Evolutionary conservation across 1,140 invertebrate species (phyloP), one percentile per base, ranked within the genome.

Genomic region (Zaprionus davidi): DNA sequence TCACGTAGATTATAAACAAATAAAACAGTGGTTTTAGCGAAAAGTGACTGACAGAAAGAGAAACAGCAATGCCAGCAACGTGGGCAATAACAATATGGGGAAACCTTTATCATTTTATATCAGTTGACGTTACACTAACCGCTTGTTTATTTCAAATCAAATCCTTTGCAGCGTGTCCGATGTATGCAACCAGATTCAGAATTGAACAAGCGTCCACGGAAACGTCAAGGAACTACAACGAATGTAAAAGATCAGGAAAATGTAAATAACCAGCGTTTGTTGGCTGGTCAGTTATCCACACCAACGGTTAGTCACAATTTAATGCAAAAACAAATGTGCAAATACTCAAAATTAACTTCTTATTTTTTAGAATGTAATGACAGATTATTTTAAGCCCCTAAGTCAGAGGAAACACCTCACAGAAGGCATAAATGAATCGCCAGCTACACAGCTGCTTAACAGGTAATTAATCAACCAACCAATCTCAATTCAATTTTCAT

Each of bases 1-100:
- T 81, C 84, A 88, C 84, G 84, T 88, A 88, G 20, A 79, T 84
- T 76, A 84, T 81, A 76, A 90, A 81, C 84, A 88, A 88, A 88
- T 88, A 88, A 90, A 90, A 81, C 84, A 90, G 81, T 88, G 81
- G 77, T 88, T 84, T 85, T 79, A 87, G 81, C 79, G 76, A 65
- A 78, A 83, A 73, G 53, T 86, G 85, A 88, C 74, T 84, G 84
- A 84, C 84, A 88, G 71, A 75, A 74, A 63, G 66, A 74, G 62
- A 46, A 72, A 68, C 71, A 17, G 56, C 76, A 86, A 53, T 56
- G 79, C 57, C 62, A 86, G 63, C 38, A 70, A 46, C n/a, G 1
- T 3, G 6, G 7, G 62, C 57, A 73, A 76, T 76, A 82, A 79
- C 72, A 74, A 57, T 59, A 71, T 53, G 65, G 58, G 28, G 62